phyloP scores from a whole-genome alignment of 2,797 vertebrate species.

The Falco peregrinus region DNA sequence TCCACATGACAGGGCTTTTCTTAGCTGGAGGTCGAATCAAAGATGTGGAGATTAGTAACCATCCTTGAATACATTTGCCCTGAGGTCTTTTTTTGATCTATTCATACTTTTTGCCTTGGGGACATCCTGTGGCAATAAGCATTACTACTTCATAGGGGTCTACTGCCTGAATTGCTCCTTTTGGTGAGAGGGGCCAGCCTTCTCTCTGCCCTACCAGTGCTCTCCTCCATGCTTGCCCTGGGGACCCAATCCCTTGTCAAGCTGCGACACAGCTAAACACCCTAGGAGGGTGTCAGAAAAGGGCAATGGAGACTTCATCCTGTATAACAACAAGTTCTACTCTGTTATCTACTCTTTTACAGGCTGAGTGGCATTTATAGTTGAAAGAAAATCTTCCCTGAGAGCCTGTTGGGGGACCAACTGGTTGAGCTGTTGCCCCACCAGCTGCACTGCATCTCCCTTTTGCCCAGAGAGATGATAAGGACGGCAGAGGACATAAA shows the following conservation, averaged over 20 bases:
- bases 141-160: neutral
- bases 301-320: neutral
- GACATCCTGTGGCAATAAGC: neutral
- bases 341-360: neutral
- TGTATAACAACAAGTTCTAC: neutral
- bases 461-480: neutral
- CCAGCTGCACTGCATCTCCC: neutral
- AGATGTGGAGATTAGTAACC: neutral
- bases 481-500: neutral
- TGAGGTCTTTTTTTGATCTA: neutral
- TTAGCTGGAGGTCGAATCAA: neutral
- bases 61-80: neutral
- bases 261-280: neutral
- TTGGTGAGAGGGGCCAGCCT: neutral
- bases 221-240: neutral
- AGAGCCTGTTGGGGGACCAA: too few species aligned
- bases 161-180: neutral
- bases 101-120: neutral
- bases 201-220: neutral
- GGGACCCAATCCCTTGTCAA: neutral
- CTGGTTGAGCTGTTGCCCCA: neutral
- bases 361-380: neutral
- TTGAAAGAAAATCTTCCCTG: neutral
- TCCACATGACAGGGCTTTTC: neutral
- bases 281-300: neutral